Evolutionary conservation across 2,113 vertebrate genomes (phyloP).

Genomic region (Petroica traversi): DNA sequence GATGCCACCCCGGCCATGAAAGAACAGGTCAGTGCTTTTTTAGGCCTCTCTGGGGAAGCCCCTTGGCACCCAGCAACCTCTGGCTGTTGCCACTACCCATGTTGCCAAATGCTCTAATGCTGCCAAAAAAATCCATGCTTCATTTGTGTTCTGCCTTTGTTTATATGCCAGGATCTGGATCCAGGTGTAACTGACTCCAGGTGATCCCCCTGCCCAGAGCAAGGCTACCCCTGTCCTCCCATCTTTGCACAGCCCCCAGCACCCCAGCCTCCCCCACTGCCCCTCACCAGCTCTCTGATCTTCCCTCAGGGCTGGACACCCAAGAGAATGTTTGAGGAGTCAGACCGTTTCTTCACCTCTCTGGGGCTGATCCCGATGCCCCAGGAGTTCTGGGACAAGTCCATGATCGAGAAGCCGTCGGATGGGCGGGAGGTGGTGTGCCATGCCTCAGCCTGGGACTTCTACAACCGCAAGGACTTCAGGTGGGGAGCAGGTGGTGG

Average conservation of each 20-base stretch:
- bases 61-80: not conserved
- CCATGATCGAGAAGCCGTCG: slow-evolving; percentile 76
- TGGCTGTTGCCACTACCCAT: not conserved
- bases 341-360: slow-evolving; percentile 86
- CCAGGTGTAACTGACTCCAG: not conserved
- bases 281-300: not conserved
- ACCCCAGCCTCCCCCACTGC: not conserved
- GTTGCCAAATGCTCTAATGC: not conserved
- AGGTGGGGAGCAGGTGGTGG: slow-evolving; percentile 29
- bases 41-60: not conserved
- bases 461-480: slow-evolving; percentile 84
- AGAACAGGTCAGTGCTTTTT: slow-evolving; percentile 76
- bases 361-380: slow-evolving; percentile 85
- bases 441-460: slow-evolving; percentile 83
- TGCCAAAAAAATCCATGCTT: not conserved
- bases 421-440: slow-evolving; percentile 79
- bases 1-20: slow-evolving; percentile 94
- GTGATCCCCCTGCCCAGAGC: not conserved
- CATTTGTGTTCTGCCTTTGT: not conserved
- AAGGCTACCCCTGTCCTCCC: not conserved
- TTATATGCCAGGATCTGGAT: not conserved
- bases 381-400: slow-evolving; percentile 78
- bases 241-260: not conserved
- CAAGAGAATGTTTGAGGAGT: slow-evolving; percentile 87
- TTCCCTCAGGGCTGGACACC: slow-evolving; percentile 85